Evolutionary conservation across 2,888 invertebrate species (phyloP), one percentile per base, ranked within the genome.

Genomic region (Euzetes globulus): DNA sequence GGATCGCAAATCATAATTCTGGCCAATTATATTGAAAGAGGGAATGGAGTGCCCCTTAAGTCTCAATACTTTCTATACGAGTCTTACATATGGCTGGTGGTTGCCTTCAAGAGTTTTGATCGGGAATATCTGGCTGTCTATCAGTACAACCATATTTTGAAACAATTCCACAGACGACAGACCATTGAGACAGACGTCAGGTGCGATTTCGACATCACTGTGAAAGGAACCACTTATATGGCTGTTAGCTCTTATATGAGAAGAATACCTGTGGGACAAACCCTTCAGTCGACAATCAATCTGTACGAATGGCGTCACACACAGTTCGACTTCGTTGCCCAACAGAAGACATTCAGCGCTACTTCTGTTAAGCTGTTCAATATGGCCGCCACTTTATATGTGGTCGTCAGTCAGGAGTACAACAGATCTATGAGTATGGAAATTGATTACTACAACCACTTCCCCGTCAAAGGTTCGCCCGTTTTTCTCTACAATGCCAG

Each of bases 81-180:
- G 22, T n/a, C 50, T 3, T n/a, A 22, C 15, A n/a, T 71, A 47
- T 71, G 71, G 71, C 22, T 71, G n/a, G 71, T 50, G 50, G 71
- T 71, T 0, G 50, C 50, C 47, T 71, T 52, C 29, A 41, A 22
- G 13, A 50, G n/a, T 19, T 2, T 0, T 9, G 22, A 19, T 6
- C 71, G 50, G 2, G 71, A 71, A 25, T 71, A 71, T 50, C 5
- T 71, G 47, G 71, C 33, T 5, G 71, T 71, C 27, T 71, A 71
- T 71, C 71, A 71, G 47, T 50, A 45, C 27, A 71, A 25, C 47
- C 68, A 19, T 9, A 33, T 15, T n/a, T 2, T 19, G 2, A 19
- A 13, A 1, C 13, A n/a, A 1, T 50, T 71, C 7, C n/a, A 50
- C 9, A n/a, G 55, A 55, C 41, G 52, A 50, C 71, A 71, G 27